Evolutionary conservation across 37 sponge, comb jelly and placozoan species (phyloP), one percentile per base, ranked within the genome.

Genomic region (Halisarca cf. caerulea): DNA sequence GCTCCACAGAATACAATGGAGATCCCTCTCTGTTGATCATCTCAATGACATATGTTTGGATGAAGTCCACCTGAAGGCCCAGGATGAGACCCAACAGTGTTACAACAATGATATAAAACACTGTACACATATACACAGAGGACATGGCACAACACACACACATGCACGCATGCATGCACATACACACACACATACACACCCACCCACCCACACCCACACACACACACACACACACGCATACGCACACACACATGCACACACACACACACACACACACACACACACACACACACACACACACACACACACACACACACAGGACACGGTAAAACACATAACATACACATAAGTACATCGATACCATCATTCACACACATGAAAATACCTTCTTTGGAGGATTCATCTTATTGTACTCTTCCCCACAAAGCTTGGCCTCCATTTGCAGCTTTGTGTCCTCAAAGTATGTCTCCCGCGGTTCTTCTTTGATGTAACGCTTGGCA

Each of bases 381-480:
- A 14, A 74, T 8, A 74, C 94, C 90, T 96, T 96, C 75, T 96
- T 96, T 0, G 97, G 97, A 34, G 94, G 94, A 28, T 82, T 71
- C 23, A 60, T 72, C 59, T 87, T 89, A 84, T 89, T 93, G 82
- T 89, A 96, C 41, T 91, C 85, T 59, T 96, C 94, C 58, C 90
- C 94, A 93, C 94, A 96, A 53, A 88, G 75, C 86, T 96, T 96
- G 47, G 97, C 89, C 39, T 96, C 97, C 97, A 96, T 96, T 60
- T 96, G 97, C 64, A 96, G 72, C 81, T 93, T 84, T 0, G 91
- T 89, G 40, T 96, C 97, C 54, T 89, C 88, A 80, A 91, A 91
- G 75, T 93, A 96, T 0, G 78, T 43, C 41, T 77, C 60, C 53
- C 84, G 80, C 25, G 72, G 58, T 11, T 62, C 83, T 33, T 85